Evolutionary conservation across 2,113 vertebrate genomes (phyloP).

Genomic region (Mustelus asterias): DNA sequence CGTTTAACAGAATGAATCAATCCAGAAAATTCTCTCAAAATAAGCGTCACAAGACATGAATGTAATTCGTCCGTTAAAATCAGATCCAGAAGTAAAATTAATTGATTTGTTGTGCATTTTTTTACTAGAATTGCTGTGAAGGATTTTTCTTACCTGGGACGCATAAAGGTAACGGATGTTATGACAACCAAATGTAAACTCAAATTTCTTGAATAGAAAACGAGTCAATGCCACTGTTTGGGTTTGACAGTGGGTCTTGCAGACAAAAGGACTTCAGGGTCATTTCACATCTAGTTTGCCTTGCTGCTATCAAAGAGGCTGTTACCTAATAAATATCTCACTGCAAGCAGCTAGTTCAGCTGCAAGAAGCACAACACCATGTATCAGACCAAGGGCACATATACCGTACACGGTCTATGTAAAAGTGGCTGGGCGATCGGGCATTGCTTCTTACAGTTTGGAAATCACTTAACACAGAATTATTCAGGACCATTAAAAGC

Average conservation of each 20-base stretch:
- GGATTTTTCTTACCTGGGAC: not conserved
- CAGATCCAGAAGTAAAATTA: not conserved
- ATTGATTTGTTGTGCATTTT: not conserved
- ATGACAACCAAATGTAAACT: not conserved
- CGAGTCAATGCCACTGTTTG: not conserved
- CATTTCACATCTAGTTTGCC: not conserved
- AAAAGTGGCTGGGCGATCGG: not conserved
- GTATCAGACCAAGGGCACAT: not conserved
- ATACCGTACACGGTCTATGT: not conserved
- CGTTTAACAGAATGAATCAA: not conserved
- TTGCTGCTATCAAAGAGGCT: not conserved
- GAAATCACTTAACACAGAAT: not conserved
- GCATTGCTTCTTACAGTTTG: not conserved
- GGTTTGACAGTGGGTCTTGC: not conserved
- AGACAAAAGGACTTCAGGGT: not conserved
- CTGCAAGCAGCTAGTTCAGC: not conserved
- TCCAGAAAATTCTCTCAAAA: not conserved
- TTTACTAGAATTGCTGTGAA: not conserved
- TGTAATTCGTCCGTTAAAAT: not conserved
- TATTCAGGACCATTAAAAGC: not conserved
- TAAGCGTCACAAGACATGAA: not conserved
- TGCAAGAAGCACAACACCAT: not conserved
- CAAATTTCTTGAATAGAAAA: not conserved
- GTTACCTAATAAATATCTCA: not conserved
- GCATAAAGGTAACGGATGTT: not conserved